Base-by-base conservation (phyloP, 2,888 invertebrate genomes). In the Ophioninae sp. region DNA sequence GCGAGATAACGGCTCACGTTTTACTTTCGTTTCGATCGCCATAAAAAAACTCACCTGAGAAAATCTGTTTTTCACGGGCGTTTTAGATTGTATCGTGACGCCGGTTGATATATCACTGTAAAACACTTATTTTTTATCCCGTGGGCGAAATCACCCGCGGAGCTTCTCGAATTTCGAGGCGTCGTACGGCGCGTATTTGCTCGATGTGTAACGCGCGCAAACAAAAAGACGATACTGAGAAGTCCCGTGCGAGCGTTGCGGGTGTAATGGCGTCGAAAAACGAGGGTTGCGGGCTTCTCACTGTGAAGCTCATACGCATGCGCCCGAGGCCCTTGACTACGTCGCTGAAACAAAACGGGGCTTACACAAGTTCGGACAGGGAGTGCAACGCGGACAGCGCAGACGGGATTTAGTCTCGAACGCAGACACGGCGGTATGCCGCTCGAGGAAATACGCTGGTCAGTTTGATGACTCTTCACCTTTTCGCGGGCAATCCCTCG, bases 321-420 rank as follows among this genome's bases (percentile, higher is more conserved):
- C 57, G 50, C 44, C 61, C 37, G 87, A 87, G 87, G 77, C 85
- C 82, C 85, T 85, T 86, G 84, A 81, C 88, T 88, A 89, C 90
- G 89, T 69, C 44, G 13, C 56, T 20, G 90, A 90, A 89, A 91
- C 89, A 88, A 90, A 88, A 88, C 88, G 90, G 91, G 90, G 88
- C 85, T 86, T 83, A 87, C 91, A 85, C 59, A 67, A 39, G 70
- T 57, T 59, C 41, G 30, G 69, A 74, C 86, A 87, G 64, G 85
- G 84, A 69, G 2, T 1, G 20, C 0, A 30, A 56, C 62, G 23
- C 30, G 20, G 1, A 13, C 37, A 57, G 57, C 59, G 68, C 41
- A 41, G 64, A 68, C 50, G 5, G 17, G 50, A 50, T 50, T 50
- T 80, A 88, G 82, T 65, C 91, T 91, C 89, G 85, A 90, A 41